Conservation (phyloP, 2,888 invertebrate genomes). For the Polydrusus cervinus region DNA sequence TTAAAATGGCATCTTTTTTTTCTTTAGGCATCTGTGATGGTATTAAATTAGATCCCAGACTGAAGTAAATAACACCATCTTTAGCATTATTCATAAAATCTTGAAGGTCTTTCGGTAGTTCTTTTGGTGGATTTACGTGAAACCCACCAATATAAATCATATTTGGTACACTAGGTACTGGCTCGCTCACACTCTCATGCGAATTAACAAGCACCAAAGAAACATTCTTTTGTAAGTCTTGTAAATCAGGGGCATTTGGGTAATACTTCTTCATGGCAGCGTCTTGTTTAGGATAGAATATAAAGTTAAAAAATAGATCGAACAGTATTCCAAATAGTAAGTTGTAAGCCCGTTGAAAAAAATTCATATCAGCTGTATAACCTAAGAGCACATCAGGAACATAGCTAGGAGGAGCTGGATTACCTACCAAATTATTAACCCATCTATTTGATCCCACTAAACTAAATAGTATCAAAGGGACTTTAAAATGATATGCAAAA, state of each 20-base stretch:
- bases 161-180: slow-evolving; percentile 74
- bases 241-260: slow-evolving; percentile 59
- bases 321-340: slow-evolving; percentile 61
- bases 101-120: slow-evolving; percentile 70
- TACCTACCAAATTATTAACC: slow-evolving; percentile 71
- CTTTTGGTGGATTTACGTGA: slow-evolving; percentile 67
- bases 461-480: slow-evolving; percentile 66
- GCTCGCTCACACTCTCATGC: slow-evolving; percentile 73
- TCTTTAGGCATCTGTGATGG: slow-evolving; percentile 74
- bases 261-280: slow-evolving; percentile 60
- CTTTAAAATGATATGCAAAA: slow-evolving; percentile 65
- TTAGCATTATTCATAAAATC: slow-evolving; percentile 73
- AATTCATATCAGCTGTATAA: slow-evolving; percentile 68
- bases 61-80: slow-evolving; percentile 75
- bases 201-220: slow-evolving; percentile 64
- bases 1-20: slow-evolving; percentile 73
- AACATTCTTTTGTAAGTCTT: slow-evolving; percentile 59
- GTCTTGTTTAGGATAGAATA: slow-evolving; percentile 58
- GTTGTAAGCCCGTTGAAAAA: slow-evolving; percentile 74
- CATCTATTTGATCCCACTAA: slow-evolving; percentile 70
- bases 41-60: slow-evolving; percentile 76
- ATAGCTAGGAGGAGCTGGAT: slow-evolving; percentile 72
- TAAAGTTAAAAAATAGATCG: slow-evolving; percentile 55
- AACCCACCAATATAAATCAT: slow-evolving; percentile 76
- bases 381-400: slow-evolving; percentile 65